These are phyloP conservation scores for Drosophila bifasciata DNA, from an alignment of 1,140 invertebrate genomes.

Conservation along the genomic window DNA sequence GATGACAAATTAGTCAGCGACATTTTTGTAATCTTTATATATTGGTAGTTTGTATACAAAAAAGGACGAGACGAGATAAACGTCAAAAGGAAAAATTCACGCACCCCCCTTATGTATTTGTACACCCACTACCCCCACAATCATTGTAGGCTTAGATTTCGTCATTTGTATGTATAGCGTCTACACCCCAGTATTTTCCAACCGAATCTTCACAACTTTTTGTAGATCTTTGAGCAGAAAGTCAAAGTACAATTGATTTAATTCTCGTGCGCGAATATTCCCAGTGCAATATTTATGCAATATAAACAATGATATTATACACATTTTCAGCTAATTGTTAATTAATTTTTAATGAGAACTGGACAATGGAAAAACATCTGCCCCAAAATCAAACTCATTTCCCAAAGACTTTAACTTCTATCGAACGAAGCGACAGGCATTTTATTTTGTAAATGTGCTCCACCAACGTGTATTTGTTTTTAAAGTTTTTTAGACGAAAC, in stretches of 20 bases:
- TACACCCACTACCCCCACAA: neutral
- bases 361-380: slow-evolving; percentile 59
- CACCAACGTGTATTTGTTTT: slow-evolving; percentile 42
- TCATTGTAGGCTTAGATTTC: slow-evolving; percentile 45
- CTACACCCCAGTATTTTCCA: slow-evolving; percentile 56
- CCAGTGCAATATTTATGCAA: slow-evolving; percentile 63
- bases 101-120: slow-evolving; percentile 5
- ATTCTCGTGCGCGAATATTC: slow-evolving; percentile 60
- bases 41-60: slow-evolving; percentile 75
- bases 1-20: slow-evolving; percentile 37
- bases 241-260: slow-evolving; percentile 36
- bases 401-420: slow-evolving; percentile 52
- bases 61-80: slow-evolving; percentile 19
- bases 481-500: slow-evolving; percentile 55
- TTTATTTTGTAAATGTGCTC: slow-evolving; percentile 63
- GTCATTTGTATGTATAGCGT: slow-evolving; percentile 51
- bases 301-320: slow-evolving; percentile 58
- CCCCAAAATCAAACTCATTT: slow-evolving; percentile 25
- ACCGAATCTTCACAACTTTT: slow-evolving; percentile 22
- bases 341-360: slow-evolving; percentile 79
- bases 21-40: slow-evolving; percentile 77
- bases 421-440: slow-evolving; percentile 29
- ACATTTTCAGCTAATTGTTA: slow-evolving; percentile 71
- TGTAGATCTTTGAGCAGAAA: slow-evolving; percentile 35
- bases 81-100: neutral